A percentile compares a stretch with the other conserved stretches of the same genome.
Evolutionary conservation across 2,113 vertebrate species (phyloP).

Genomic region (Nesogale talazaci): DNA sequence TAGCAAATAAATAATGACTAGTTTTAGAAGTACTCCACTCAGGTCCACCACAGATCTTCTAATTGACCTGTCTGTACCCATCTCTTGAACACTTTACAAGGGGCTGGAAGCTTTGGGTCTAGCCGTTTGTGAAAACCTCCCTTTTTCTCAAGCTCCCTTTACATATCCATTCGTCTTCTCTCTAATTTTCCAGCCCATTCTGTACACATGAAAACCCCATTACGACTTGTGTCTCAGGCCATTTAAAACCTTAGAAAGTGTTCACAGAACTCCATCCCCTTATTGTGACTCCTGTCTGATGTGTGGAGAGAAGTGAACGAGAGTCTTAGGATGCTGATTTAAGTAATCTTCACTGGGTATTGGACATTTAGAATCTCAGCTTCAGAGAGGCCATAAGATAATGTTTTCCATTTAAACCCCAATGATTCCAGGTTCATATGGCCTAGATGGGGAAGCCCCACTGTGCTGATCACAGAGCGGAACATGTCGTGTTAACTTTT

Average conservation of each 20-base stretch:
- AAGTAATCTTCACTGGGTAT: neutral
- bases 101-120: neutral
- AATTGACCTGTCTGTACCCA: fast-evolving
- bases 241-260: neutral
- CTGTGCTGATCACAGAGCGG: neutral
- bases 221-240: neutral
- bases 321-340: fast-evolving
- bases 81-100: neutral
- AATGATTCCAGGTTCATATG: neutral
- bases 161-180: fast-evolving
- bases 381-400: neutral
- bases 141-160: neutral
- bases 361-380: neutral
- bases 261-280: fast-evolving
- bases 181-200: neutral
- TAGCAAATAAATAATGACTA: fast-evolving
- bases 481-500: fast-evolving
- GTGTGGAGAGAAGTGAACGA: too few relatives aligned
- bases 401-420: neutral
- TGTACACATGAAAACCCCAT: neutral
- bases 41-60: fast-evolving
- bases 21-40: fast-evolving
- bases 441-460: neutral
- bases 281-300: fast-evolving
- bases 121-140: fast-evolving